phyloP scores from a whole-genome alignment of 2,113 vertebrate species.

The Piaya cayana region DNA sequence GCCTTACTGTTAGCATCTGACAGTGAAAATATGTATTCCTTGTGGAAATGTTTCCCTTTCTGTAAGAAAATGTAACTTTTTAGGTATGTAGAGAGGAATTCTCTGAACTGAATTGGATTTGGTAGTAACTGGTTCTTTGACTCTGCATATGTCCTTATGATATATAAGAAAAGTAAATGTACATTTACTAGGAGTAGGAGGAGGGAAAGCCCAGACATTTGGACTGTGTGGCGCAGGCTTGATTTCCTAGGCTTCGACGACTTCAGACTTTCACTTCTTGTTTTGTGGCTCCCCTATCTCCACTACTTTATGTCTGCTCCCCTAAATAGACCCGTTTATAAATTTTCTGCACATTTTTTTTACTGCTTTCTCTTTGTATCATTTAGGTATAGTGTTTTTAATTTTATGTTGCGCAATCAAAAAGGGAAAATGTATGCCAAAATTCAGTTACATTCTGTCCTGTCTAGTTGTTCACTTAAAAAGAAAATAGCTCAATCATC shows the following conservation, averaged over 20 bases:
- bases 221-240: not conserved
- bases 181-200: no score
- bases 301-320: not conserved
- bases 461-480: not conserved
- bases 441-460: not conserved
- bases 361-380: not conserved
- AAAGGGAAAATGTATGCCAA: not conserved
- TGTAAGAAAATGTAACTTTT: not conserved
- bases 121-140: not conserved
- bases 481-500: not conserved
- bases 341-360: not conserved
- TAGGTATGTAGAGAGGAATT: not conserved
- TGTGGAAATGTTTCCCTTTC: not conserved
- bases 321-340: not conserved
- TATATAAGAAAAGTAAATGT: not conserved
- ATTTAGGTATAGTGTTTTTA: not conserved
- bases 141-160: not conserved
- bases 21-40: not conserved
- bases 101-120: not conserved
- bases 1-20: not conserved
- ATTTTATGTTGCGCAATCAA: not conserved
- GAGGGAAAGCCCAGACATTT: not conserved
- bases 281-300: not conserved
- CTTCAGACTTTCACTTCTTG: slow-evolving; percentile 39
- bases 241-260: not conserved